Conservation (phyloP, 2,888 invertebrate species). For the Eristalinus sepulchralis region DNA sequence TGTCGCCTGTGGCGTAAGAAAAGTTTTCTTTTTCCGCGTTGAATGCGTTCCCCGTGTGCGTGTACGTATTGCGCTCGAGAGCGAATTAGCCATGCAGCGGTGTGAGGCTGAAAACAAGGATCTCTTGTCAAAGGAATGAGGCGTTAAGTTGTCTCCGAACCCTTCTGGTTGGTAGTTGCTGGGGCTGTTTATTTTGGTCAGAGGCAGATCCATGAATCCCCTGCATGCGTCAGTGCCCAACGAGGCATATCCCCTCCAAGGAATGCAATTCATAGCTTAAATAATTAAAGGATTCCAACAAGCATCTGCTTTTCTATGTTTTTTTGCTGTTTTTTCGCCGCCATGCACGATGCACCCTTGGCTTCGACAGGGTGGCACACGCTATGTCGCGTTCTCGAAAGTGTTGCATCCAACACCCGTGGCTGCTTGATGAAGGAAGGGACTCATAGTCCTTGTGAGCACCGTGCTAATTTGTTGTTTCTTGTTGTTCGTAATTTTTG, state of each 20-base stretch:
- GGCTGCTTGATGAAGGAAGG: background rate
- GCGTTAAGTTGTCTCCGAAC: constrained; percentile 24
- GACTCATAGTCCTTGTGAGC: constrained; percentile 31
- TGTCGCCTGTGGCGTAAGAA: background rate
- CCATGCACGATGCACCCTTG: constrained; percentile 23
- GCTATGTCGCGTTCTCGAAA: constrained; percentile 67
- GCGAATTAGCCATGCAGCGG: constrained; percentile 45
- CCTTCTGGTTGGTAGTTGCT: constrained; percentile 31
- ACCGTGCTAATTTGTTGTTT: constrained; percentile 26
- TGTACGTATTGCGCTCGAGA: constrained; percentile 41
- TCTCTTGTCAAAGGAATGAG: constrained; percentile 38
- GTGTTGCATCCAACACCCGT: constrained; percentile 69
- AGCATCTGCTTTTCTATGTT: constrained; percentile 4
- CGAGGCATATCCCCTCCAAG: constrained; percentile 7
- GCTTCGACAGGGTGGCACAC: constrained; percentile 19
- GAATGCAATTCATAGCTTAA: constrained; percentile 48
- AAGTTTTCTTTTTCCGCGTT: constrained; percentile 42
- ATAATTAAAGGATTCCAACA: constrained; percentile 44
- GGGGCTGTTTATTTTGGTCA: constrained; percentile 34
- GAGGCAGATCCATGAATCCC: background rate
- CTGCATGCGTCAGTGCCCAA: background rate
- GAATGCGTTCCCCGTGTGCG: constrained; percentile 55
- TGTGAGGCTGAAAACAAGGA: background rate
- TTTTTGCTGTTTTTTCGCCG: background rate
- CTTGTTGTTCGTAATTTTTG: constrained; percentile 54